A percentile compares a stretch with the other conserved stretches of the same genome.
These are phyloP conservation scores for Ips nitidus DNA, from an alignment of 1,140 invertebrate species.

Conservation along the genomic window DNA sequence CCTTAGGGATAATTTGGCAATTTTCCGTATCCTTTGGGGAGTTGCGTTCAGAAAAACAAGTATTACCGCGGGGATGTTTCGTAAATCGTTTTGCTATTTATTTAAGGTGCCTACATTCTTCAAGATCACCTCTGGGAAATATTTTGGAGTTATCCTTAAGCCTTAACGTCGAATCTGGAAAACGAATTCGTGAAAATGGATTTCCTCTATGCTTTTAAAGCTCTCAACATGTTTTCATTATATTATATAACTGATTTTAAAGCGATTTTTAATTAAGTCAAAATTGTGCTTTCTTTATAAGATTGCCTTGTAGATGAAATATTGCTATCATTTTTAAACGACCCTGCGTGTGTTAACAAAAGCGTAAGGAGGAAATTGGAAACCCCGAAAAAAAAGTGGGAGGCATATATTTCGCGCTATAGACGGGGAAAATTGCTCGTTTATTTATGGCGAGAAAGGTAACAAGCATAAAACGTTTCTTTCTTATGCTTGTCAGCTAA, in stretches of 20 bases:
- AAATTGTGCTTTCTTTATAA: background rate
- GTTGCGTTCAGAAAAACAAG: constrained; percentile 14
- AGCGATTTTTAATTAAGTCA: too few species aligned
- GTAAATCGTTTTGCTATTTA: constrained; percentile 21
- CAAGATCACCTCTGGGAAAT: constrained; percentile 11
- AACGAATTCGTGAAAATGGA: background rate
- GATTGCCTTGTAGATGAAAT: background rate
- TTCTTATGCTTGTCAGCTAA: constrained; percentile 2
- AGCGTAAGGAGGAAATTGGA: constrained; percentile 11
- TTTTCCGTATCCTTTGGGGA: constrained; percentile 11
- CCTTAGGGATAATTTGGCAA: constrained; percentile 21
- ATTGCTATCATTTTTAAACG: constrained; percentile 10
- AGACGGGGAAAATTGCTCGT: constrained; percentile 18
- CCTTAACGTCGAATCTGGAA: background rate
- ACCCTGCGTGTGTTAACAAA: constrained; percentile 2
- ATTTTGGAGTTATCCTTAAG: constrained; percentile 1
- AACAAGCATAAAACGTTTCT: constrained; percentile 15
- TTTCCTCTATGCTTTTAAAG: background rate
- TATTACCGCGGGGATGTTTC: constrained; percentile 15
- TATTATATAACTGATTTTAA: too few species aligned
- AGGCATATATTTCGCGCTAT: constrained; percentile 11
- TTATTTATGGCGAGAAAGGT: constrained; percentile 11
- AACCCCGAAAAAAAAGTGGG: constrained; percentile 7
- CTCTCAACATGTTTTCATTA: too few species aligned
- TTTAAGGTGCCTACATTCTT: constrained; percentile 17